Base-by-base conservation (phyloP, 2,888 invertebrate species). In the Polyploca ridens region DNA sequence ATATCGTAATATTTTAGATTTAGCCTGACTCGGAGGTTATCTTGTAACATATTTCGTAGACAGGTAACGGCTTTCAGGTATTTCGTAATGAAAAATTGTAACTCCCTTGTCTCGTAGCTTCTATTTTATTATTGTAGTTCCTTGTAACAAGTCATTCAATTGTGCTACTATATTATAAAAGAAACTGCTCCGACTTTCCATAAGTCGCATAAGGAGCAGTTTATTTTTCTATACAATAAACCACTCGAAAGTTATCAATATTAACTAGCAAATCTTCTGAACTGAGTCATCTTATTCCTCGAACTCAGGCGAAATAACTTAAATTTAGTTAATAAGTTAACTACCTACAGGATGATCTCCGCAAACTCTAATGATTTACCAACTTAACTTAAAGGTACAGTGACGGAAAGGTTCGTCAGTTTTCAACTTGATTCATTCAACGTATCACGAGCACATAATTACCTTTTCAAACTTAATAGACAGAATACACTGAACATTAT, bases 11-110 rank as follows among this genome's bases (percentile, higher is more conserved):
- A 16, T 49, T 49, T 49, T 16, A 49, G 49, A 49, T 49, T 6
- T 49, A 16, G 16, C 49, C 49, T 49, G 49, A 49, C 49, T 49
- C 49, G 49, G 5, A 49, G 49, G 49, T 49, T 46, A 46, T n/a
- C 46, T 46, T n/a, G n/a, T 46, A n/a, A 46, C n/a, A 46, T 16
- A 49, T 49, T 49, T 49, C 49, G 49, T 11, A 49, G 49, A 16
- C 49, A 49, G 49, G 49, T 49, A 49, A 49, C 6, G 49, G n/a
- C 49, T 49, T 46, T 49, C 16, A 16, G 49, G 49, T 16, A 49
- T 49, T 16, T 16, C 49, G 16, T 49, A 49, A 49, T 49, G 49
- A 49, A 49, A 49, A 49, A 49, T 49, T 16, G n/a, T 49, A 14
- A 16, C 14, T 14, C 44, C 44, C 14, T 16, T 27, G 3, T 49